Conservation (phyloP, 2,888 invertebrate species). For the Conistra vaccinii region DNA sequence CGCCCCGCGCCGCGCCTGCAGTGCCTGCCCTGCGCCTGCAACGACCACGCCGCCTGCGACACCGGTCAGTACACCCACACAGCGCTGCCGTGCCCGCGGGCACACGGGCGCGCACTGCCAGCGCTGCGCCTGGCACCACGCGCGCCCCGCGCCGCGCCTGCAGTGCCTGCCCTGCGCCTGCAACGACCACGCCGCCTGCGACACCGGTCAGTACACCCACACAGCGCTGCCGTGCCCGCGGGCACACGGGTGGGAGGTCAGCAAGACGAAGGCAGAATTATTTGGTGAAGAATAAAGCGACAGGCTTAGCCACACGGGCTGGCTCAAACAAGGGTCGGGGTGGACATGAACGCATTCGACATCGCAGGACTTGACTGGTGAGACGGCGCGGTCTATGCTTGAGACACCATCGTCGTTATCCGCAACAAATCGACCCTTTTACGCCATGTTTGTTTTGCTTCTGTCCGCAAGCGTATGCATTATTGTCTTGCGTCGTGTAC, state of each 20-base stretch:
- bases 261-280: not conserved
- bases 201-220: slow-evolving; percentile 86
- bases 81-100: slow-evolving; percentile 95
- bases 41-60: slow-evolving; percentile 96
- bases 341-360: not conserved
- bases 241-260: slow-evolving; percentile 90
- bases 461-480: not conserved
- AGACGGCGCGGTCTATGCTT: not conserved
- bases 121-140: slow-evolving; percentile 91
- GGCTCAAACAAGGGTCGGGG: not conserved
- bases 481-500: not conserved
- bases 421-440: not conserved
- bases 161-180: slow-evolving; percentile 97
- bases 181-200: slow-evolving; percentile 96
- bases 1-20: slow-evolving; percentile 90
- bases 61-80: slow-evolving; percentile 78
- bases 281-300: not conserved
- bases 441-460: not conserved
- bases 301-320: not conserved
- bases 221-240: slow-evolving; percentile 95
- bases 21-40: slow-evolving; percentile 97
- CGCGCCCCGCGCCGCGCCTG: slow-evolving; percentile 89
- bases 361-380: too few species aligned
- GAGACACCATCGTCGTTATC: not conserved
- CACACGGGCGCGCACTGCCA: slow-evolving; percentile 95